Evolutionary conservation across 2,888 invertebrate species (phyloP).

Genomic region (Merodon equestris): DNA sequence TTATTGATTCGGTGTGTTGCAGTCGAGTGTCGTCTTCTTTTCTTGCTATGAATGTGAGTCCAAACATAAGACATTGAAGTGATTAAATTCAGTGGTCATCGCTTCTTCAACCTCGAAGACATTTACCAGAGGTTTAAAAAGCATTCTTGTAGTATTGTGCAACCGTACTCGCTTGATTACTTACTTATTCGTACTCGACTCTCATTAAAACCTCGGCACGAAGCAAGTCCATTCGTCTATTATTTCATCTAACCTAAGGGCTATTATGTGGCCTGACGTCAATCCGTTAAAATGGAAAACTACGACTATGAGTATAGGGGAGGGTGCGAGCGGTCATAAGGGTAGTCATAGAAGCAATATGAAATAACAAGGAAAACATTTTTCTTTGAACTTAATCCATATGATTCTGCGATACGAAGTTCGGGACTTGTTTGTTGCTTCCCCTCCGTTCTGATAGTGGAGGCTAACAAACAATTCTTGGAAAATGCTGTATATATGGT

Average conservation of each 20-base stretch:
- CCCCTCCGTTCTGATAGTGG: background rate
- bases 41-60: background rate
- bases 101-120: background rate
- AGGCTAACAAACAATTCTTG: too few relatives aligned
- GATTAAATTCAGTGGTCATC: background rate
- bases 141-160: background rate
- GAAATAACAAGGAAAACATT: conserved; percentile 50
- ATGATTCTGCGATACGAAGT: conserved; percentile 19
- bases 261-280: conserved; percentile 38
- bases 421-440: background rate
- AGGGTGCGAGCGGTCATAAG: too few relatives aligned
- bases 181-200: conserved; percentile 16
- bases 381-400: conserved; percentile 47
- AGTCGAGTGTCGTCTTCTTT: conserved; percentile 5
- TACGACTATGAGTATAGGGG: conserved; percentile 4
- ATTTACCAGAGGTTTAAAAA: conserved; percentile 1
- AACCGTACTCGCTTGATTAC: conserved; percentile 24
- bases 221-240: conserved; percentile 11
- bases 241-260: conserved; percentile 44
- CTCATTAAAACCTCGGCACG: conserved; percentile 44
- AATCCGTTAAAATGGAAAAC: conserved; percentile 36
- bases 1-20: conserved; percentile 19
- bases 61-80: background rate
- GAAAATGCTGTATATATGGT: too few relatives aligned
- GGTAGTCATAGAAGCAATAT: conserved; percentile 11